Percentiles rank a stretch among this genome's conserved stretches.
Conservation (phyloP, 92 coral and sea anemone species). For the Actinernus sp. region DNA sequence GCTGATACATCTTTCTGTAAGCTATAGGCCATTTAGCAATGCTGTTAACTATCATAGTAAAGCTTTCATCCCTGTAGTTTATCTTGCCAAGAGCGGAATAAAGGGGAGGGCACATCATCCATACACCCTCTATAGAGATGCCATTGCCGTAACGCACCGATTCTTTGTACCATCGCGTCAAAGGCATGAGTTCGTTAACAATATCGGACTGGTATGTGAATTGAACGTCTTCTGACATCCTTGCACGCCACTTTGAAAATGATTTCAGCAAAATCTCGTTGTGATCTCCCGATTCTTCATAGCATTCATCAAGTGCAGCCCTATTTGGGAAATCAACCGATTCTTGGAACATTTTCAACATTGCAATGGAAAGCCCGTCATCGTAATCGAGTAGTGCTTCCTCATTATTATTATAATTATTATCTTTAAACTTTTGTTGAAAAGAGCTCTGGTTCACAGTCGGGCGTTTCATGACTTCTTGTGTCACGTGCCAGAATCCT, state of each 20-base stretch:
- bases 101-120: no score
- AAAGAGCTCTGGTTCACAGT: slow-evolving; percentile 16
- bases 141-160: slow-evolving; percentile 42
- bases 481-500: slow-evolving; percentile 28
- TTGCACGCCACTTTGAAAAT: slow-evolving; percentile 31
- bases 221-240: slow-evolving; percentile 1
- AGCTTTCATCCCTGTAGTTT: slow-evolving; percentile 46
- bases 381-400: no score
- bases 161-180: slow-evolving; percentile 1
- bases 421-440: slow-evolving; percentile 23
- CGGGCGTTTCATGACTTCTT: slow-evolving; percentile 28
- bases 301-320: slow-evolving; percentile 9
- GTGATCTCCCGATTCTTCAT: slow-evolving; percentile 7
- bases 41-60: slow-evolving; percentile 27
- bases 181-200: slow-evolving; percentile 8
- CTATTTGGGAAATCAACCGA: slow-evolving; percentile 22
- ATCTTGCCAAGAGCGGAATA: slow-evolving; percentile 20
- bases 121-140: slow-evolving; percentile 27
- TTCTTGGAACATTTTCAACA: slow-evolving; percentile 21
- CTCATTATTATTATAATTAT: slow-evolving; percentile 49
- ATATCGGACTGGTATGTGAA: slow-evolving; percentile 15
- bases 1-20: slow-evolving; percentile 25
- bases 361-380: slow-evolving; percentile 51
- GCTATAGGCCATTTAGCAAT: slow-evolving; percentile 48
- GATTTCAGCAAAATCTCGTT: slow-evolving; percentile 10